Conservation (phyloP, 2,888 invertebrate genomes). For the Philopedon plagiatum region DNA sequence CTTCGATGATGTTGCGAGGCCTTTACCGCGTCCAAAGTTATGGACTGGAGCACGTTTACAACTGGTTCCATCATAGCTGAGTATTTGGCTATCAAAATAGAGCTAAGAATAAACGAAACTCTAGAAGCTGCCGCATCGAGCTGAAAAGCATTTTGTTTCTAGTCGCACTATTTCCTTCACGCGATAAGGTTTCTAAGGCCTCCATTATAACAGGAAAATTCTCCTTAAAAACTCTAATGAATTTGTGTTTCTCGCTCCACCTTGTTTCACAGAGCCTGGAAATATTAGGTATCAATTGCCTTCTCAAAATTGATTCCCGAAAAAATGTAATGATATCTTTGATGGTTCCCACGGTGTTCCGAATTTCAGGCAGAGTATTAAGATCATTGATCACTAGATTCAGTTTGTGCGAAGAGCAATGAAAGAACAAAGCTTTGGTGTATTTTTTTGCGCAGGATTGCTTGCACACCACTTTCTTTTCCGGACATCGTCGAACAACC, state of each 20-base stretch:
- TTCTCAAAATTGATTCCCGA: constrained; percentile 56
- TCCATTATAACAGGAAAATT: constrained; percentile 30
- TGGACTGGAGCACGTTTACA: neutral
- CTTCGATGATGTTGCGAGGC: neutral
- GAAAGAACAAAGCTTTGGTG: constrained; percentile 38
- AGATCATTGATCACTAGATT: constrained; percentile 45
- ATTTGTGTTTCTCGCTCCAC: constrained; percentile 55
- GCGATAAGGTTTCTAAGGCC: constrained; percentile 41
- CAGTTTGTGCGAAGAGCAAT: constrained; percentile 45
- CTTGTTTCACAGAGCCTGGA: constrained; percentile 56
- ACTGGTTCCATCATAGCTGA: constrained; percentile 1
- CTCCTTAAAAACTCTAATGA: constrained; percentile 40
- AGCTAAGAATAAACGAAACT: constrained; percentile 25
- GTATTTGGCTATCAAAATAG: neutral
- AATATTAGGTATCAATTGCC: constrained; percentile 57
- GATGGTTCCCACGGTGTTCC: constrained; percentile 4
- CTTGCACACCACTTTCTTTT: constrained; percentile 48
- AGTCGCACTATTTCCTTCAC: constrained; percentile 42
- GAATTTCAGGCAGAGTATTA: constrained; percentile 13
- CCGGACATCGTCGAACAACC: constrained; percentile 49
- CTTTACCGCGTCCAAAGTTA: neutral
- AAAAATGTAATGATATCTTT: constrained; percentile 52
- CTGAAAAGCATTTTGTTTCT: constrained; percentile 45
- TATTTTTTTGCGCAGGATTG: constrained; percentile 36
- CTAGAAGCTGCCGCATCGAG: constrained; percentile 42